Evolutionary conservation across 1,140 invertebrate species (phyloP).

Genomic region (Anastrepha ludens): DNA sequence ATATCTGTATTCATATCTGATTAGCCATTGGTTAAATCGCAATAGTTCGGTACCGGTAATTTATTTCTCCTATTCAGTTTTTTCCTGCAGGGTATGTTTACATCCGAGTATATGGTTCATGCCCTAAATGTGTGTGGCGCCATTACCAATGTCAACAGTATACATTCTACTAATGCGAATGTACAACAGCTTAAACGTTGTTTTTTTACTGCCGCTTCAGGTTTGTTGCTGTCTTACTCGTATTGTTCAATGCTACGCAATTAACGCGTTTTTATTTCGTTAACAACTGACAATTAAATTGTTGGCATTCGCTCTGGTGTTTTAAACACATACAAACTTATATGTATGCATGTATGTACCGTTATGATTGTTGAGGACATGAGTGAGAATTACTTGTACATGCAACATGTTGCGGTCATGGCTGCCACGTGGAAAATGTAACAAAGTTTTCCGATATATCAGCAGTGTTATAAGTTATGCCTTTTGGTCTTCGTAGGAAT

Average conservation of each 20-base stretch:
- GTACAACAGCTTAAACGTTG: conserved; percentile 1
- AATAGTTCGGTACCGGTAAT: too few species aligned
- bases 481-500: too few species aligned
- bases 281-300: conserved; percentile 52
- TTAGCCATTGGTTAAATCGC: too few species aligned
- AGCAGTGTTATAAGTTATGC: not conserved
- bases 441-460: not conserved
- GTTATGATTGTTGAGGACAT: not conserved
- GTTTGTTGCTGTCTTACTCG: not conserved
- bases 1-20: too few species aligned
- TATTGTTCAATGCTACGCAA: not conserved
- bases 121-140: too few species aligned
- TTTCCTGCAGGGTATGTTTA: not conserved
- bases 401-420: not conserved
- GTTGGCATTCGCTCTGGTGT: not conserved
- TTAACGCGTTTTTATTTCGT: conserved; percentile 45
- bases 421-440: not conserved
- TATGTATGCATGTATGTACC: not conserved
- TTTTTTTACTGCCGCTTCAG: not conserved
- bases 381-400: not conserved
- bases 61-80: too few species aligned
- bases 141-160: not conserved
- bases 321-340: not conserved
- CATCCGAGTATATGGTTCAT: not conserved
- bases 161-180: conserved; percentile 2